Evolutionary conservation across 2,113 vertebrate species (phyloP).

Genomic region (Passer montanus): DNA sequence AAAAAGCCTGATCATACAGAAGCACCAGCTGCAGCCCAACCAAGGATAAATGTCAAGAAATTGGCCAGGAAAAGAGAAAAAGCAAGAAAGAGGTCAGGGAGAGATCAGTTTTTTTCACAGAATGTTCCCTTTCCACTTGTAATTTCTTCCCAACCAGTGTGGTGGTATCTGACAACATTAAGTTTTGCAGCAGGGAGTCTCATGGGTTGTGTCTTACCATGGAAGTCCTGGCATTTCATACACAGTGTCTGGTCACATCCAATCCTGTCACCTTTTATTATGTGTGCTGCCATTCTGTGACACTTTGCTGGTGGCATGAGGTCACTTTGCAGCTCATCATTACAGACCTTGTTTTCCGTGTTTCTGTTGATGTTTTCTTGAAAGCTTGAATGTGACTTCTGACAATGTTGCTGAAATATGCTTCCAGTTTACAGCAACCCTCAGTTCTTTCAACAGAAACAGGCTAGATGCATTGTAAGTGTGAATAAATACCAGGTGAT

Average conservation of each 20-base stretch:
- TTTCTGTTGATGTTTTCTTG: neutral
- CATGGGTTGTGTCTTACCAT: neutral
- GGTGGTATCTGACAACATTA: neutral
- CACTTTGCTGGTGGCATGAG: neutral
- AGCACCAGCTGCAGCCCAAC: slow-evolving; percentile 39
- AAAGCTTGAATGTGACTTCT: neutral
- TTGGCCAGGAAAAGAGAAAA: neutral
- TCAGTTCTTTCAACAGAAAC: neutral
- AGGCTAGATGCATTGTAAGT: neutral
- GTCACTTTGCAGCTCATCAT: neutral
- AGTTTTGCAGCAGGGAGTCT: slow-evolving; percentile 21
- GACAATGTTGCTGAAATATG: neutral
- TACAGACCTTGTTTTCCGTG: neutral
- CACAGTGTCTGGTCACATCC: neutral
- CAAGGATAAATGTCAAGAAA: slow-evolving; percentile 62
- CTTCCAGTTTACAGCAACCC: neutral
- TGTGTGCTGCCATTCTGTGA: neutral
- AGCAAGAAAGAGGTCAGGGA: slow-evolving; percentile 23
- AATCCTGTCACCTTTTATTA: neutral
- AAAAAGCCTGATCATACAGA: slow-evolving; percentile 24
- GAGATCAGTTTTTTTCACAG: slow-evolving; percentile 6
- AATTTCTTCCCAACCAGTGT: neutral
- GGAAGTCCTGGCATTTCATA: neutral
- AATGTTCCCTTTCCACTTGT: neutral
- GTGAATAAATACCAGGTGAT: neutral